These are phyloP conservation scores for Bembecia ichneumoniformis DNA, from an alignment of 2,888 invertebrate genomes.

Conservation along the genomic window DNA sequence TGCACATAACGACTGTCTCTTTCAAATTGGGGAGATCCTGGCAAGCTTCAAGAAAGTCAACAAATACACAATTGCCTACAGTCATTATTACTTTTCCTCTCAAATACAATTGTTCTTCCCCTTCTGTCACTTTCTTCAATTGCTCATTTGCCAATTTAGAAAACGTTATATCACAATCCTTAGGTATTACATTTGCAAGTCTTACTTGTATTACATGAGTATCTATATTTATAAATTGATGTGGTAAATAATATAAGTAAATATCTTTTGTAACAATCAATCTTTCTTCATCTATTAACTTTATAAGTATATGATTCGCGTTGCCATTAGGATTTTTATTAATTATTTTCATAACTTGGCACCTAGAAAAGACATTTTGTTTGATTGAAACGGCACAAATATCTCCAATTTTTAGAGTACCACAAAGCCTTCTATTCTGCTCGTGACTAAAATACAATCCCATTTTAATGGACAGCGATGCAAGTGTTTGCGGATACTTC, in stretches of 20 bases:
- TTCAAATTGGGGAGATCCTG: conserved; percentile 62
- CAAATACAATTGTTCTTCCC: conserved; percentile 41
- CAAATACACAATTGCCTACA: conserved; percentile 75
- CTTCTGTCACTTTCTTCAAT: conserved; percentile 33
- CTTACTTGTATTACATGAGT: conserved; percentile 50
- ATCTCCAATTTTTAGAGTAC: conserved; percentile 64
- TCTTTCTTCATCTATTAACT: conserved; percentile 74
- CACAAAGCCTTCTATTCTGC: conserved; percentile 38
- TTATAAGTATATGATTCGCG: conserved; percentile 52
- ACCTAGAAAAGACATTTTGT: conserved; percentile 64
- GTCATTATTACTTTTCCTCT: conserved; percentile 68
- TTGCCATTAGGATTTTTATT: conserved; percentile 32
- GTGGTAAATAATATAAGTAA: conserved; percentile 62
- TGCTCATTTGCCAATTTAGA: conserved; percentile 38
- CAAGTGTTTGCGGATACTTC: conserved; percentile 44
- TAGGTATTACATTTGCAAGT: conserved; percentile 45
- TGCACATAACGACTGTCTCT: conserved; percentile 63
- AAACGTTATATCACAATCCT: conserved; percentile 52
- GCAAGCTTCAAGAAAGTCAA: conserved; percentile 74
- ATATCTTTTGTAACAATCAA: conserved; percentile 44
- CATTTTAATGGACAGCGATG: conserved; percentile 43
- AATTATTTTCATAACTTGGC: conserved; percentile 65
- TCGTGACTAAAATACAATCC: conserved; percentile 48
- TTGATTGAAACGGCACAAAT: conserved; percentile 69
- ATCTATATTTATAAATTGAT: conserved; percentile 57